phyloP scores from a whole-genome alignment of 2,888 invertebrate species.

The Cetonia aurata region DNA sequence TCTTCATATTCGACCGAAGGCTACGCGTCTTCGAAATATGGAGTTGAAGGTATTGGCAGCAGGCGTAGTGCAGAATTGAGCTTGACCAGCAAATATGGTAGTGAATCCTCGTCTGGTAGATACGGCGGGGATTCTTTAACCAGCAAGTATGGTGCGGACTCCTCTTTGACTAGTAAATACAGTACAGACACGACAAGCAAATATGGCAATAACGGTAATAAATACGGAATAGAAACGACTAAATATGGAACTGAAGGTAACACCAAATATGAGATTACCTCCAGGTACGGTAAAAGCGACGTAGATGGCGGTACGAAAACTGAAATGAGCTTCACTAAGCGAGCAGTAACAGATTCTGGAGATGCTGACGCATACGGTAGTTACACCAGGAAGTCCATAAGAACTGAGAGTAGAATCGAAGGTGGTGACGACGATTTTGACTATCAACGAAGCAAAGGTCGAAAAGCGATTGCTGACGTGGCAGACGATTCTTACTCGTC shows the following conservation, averaged over 20 bases:
- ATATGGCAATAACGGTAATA: conserved; percentile 36
- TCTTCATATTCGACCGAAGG: conserved; percentile 55
- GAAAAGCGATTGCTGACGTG: conserved; percentile 25
- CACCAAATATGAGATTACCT: conserved; percentile 45
- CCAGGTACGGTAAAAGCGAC: conserved; percentile 45
- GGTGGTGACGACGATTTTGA: conserved; percentile 32
- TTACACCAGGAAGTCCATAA: conserved; percentile 42
- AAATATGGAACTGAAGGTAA: conserved; percentile 47
- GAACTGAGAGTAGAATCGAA: conserved; percentile 32
- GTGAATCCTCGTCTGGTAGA: conserved; percentile 11
- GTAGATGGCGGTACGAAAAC: conserved; percentile 45
- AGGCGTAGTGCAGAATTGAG: conserved; percentile 34
- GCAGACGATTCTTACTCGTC: conserved; percentile 53
- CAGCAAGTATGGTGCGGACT: conserved; percentile 51
- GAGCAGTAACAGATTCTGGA: conserved; percentile 32
- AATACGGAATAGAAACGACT: conserved; percentile 33
- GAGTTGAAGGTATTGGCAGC: conserved; percentile 22
- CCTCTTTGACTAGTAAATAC: conserved; percentile 50
- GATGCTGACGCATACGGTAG: conserved; percentile 53
- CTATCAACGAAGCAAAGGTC: conserved; percentile 17
- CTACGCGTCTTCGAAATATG: conserved; percentile 34
- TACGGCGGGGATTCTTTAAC: conserved; percentile 35
- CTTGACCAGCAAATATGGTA: conserved; percentile 35
- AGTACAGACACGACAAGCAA: conserved; percentile 51
- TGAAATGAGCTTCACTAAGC: conserved; percentile 40